A percentile compares a stretch with the other conserved stretches of the same genome.
phyloP scores from a whole-genome alignment of 2,888 invertebrate genomes.

The Brachyptera putata region DNA sequence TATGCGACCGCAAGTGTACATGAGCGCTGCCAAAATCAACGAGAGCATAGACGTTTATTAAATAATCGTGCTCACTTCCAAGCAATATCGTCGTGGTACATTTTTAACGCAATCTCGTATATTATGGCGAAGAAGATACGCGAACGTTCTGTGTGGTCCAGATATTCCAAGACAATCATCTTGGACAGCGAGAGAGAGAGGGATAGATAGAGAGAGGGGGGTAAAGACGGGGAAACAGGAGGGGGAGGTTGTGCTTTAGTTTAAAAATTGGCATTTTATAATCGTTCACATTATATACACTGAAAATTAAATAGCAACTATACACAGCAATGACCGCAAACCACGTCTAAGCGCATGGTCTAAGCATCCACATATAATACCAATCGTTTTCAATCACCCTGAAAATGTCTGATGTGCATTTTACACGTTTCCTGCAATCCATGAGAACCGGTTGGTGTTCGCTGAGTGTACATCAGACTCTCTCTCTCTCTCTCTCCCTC shows the following conservation, averaged over 20 bases:
- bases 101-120: no score
- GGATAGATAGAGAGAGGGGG: no score
- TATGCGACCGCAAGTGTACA: no score
- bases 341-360: neutral
- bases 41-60: no score
- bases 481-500: no score
- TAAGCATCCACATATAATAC: neutral
- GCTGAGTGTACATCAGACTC: neutral
- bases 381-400: conserved; percentile 11
- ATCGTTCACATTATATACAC: conserved; percentile 5
- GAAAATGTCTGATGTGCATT: conserved; percentile 1
- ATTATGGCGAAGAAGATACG: neutral
- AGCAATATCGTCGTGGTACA: conserved; percentile 3
- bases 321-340: no score
- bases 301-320: no score
- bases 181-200: no score
- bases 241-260: no score
- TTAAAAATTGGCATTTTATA: neutral
- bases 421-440: conserved; percentile 3
- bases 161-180: neutral
- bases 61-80: neutral
- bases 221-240: no score
- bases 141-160: conserved; percentile 1
- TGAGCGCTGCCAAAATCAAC: no score
- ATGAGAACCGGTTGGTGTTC: neutral